These are phyloP conservation scores for Bombus balteatus DNA, from an alignment of 1,140 invertebrate species.

Conservation along the genomic window DNA sequence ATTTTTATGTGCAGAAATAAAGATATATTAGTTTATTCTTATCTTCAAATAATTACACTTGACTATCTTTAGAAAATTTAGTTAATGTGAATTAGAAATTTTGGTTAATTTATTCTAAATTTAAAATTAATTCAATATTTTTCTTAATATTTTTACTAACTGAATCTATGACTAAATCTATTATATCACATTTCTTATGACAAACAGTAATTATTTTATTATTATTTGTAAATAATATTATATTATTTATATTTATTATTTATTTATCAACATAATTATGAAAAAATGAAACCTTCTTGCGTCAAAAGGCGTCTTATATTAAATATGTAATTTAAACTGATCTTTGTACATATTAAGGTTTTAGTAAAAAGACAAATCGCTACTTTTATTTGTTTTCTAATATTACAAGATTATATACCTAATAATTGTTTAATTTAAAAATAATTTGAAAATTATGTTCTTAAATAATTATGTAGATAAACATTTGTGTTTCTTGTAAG, in stretches of 20 bases:
- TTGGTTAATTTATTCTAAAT: too few species aligned
- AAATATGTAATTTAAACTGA: background rate
- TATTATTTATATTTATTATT: constrained; percentile 15
- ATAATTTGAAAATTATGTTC: background rate
- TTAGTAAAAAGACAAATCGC: background rate
- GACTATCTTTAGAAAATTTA: too few species aligned
- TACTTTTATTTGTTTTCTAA: background rate
- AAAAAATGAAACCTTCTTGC: constrained; percentile 10
- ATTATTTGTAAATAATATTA: constrained; percentile 10
- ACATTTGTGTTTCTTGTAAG: background rate
- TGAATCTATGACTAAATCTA: background rate
- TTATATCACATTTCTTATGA: background rate
- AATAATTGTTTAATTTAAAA: background rate
- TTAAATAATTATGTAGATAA: background rate
- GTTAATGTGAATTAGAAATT: too few species aligned
- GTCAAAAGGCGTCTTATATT: background rate
- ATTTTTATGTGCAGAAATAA: background rate
- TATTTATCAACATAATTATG: background rate
- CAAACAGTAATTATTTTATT: background rate
- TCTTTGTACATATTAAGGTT: constrained; percentile 20
- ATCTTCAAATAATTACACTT: too few species aligned
- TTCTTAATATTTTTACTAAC: background rate
- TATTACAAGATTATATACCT: background rate
- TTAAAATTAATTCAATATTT: background rate
- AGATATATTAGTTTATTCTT: too few species aligned